Conservation (phyloP, 2,113 vertebrate genomes). For the Menidia beryllina region DNA sequence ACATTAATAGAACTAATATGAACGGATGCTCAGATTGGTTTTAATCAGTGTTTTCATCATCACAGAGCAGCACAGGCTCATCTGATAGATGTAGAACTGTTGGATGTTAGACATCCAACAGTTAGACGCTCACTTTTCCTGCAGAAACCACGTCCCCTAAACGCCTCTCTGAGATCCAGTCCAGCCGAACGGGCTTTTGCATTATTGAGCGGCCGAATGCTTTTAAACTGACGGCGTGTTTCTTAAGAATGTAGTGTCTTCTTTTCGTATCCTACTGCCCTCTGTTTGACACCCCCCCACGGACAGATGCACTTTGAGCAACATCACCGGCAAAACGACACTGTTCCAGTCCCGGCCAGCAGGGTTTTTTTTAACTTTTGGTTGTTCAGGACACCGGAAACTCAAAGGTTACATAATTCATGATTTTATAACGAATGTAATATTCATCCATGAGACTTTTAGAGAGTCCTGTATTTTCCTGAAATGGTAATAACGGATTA, state of each 20-base stretch:
- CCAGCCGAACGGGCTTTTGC: constrained; percentile 44
- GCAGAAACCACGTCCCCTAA: constrained; percentile 18
- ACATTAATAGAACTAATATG: background rate
- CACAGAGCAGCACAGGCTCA: constrained; percentile 46
- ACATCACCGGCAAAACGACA: constrained; percentile 9
- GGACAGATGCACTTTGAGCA: constrained; percentile 39
- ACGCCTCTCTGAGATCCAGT: constrained; percentile 23
- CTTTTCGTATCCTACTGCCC: constrained; percentile 53
- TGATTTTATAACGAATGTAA: no score
- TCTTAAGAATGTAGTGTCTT: constrained; percentile 40
- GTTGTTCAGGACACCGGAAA: no score
- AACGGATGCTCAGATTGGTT: constrained; percentile 23
- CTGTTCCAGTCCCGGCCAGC: background rate
- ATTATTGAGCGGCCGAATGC: constrained; percentile 66
- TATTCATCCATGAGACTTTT: background rate
- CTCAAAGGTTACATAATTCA: no score
- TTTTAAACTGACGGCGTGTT: constrained; percentile 42
- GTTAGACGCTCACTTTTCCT: no score
- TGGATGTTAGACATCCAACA: constrained; percentile 20
- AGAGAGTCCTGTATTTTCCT: no score
- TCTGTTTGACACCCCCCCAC: constrained; percentile 54
- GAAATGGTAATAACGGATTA: background rate
- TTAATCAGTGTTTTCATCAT: constrained; percentile 44
- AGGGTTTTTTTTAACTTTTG: background rate
- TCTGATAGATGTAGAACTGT: constrained; percentile 32